Evolutionary conservation across 2,797 vertebrate species (phyloP).

Genomic region (Pelodytes ibericus): DNA sequence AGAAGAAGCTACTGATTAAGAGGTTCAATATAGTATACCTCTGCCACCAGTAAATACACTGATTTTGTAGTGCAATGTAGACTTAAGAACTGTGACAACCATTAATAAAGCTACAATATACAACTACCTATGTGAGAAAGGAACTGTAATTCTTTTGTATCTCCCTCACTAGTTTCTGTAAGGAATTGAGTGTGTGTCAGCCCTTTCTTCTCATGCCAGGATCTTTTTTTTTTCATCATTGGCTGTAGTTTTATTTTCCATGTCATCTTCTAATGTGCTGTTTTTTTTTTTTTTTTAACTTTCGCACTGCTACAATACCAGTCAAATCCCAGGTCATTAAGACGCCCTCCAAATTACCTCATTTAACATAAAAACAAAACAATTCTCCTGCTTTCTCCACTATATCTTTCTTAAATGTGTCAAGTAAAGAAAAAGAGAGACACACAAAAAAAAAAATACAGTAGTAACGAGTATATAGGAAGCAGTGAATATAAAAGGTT

Average conservation of each 20-base stretch:
- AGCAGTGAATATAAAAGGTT: not conserved
- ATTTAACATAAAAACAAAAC: slow-evolving; percentile 55
- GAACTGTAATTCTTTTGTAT: slow-evolving; percentile 65
- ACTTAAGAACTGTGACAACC: too few relatives aligned
- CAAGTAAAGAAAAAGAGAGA: slow-evolving; percentile 61
- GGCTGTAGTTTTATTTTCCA: slow-evolving; percentile 74
- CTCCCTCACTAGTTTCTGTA: slow-evolving; percentile 69
- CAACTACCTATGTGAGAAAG: slow-evolving; percentile 67
- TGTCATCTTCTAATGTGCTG: slow-evolving; percentile 79
- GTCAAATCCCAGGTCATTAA: slow-evolving; percentile 72
- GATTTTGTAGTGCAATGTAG: too few relatives aligned
- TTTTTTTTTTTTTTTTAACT: slow-evolving; percentile 81
- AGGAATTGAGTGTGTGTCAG: slow-evolving; percentile 67
- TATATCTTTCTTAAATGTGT: slow-evolving; percentile 65
- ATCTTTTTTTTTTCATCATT: slow-evolving; percentile 70
- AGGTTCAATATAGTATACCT: too few relatives aligned
- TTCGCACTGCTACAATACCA: slow-evolving; percentile 75
- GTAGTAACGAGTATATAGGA: slow-evolving; percentile 58
- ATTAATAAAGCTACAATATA: slow-evolving; percentile 48
- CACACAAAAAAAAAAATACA: slow-evolving; percentile 62
- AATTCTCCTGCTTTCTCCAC: slow-evolving; percentile 62
- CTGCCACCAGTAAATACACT: too few relatives aligned
- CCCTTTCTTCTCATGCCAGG: slow-evolving; percentile 76
- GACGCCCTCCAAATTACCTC: slow-evolving; percentile 68
- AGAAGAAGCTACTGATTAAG: too few relatives aligned